A percentile compares a stretch with the other conserved stretches of the same genome.
Conservation (phyloP, 2,797 vertebrate genomes). For the Peromyscus aztecus region DNA sequence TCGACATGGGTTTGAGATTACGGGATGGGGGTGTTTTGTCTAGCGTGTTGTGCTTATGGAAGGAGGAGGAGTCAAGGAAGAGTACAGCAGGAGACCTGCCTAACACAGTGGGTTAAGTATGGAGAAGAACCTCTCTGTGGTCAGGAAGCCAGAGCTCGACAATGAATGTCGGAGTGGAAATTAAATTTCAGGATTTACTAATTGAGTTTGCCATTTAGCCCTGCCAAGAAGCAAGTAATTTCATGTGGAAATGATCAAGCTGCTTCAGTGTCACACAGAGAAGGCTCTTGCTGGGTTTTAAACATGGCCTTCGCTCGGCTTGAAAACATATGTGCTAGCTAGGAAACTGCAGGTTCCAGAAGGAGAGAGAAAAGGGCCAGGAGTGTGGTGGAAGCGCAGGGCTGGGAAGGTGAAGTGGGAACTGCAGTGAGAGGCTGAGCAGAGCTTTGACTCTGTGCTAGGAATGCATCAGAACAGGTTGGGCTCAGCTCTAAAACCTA, state of each 20-base stretch:
- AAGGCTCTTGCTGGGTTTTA: slow-evolving; percentile 57
- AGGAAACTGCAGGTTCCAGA: background rate
- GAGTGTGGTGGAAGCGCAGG: background rate
- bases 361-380: slow-evolving; percentile 16
- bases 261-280: slow-evolving; percentile 54
- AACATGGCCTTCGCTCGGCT: slow-evolving; percentile 33
- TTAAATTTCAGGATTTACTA: slow-evolving; percentile 75
- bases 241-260: slow-evolving; percentile 37
- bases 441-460: background rate
- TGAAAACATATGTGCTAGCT: background rate
- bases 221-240: slow-evolving; percentile 64
- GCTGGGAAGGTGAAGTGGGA: background rate
- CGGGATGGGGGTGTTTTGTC: background rate
- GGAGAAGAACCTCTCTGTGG: slow-evolving; percentile 55
- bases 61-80: background rate
- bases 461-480: background rate
- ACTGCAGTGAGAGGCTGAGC: background rate
- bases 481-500: background rate
- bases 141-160: slow-evolving; percentile 21
- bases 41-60: accelerated
- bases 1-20: accelerated
- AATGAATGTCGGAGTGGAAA: slow-evolving; percentile 47
- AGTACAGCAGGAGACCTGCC: background rate
- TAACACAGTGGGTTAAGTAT: background rate
- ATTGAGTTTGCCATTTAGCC: slow-evolving; percentile 67